Evolutionary conservation across 2,888 invertebrate species (phyloP).

Genomic region (Nomada ferruginata): DNA sequence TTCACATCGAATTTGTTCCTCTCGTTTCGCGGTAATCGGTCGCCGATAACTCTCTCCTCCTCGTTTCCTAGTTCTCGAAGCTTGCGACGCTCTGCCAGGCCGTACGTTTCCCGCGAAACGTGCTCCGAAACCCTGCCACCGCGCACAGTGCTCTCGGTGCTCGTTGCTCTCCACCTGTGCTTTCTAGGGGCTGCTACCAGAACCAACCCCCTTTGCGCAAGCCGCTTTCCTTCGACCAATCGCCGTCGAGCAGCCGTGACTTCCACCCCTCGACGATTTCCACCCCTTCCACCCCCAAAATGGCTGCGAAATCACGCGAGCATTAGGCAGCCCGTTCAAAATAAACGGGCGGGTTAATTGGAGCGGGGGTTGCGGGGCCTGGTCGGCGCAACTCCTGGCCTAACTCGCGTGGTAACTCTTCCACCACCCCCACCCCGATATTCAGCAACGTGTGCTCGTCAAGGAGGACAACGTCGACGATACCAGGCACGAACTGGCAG

Average conservation of each 20-base stretch:
- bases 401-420: slow-evolving; percentile 50
- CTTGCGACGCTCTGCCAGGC: slow-evolving; percentile 41
- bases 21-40: slow-evolving; percentile 75
- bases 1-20: slow-evolving; percentile 79
- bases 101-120: slow-evolving; percentile 4
- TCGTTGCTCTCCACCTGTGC: slow-evolving; percentile 32
- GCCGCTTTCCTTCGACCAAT: slow-evolving; percentile 69
- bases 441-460: slow-evolving; percentile 45
- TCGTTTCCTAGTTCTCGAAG: slow-evolving; percentile 2
- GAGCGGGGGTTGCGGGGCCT: slow-evolving; percentile 69
- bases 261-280: slow-evolving; percentile 51
- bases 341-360: slow-evolving; percentile 84
- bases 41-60: slow-evolving; percentile 68
- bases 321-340: slow-evolving; percentile 81
- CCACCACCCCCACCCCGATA: slow-evolving; percentile 35
- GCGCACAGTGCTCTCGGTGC: background rate
- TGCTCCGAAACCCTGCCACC: slow-evolving; percentile 29
- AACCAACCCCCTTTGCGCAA: slow-evolving; percentile 69
- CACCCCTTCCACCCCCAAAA: slow-evolving; percentile 81
- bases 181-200: background rate
- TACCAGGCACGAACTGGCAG: slow-evolving; percentile 32
- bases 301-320: slow-evolving; percentile 83
- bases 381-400: slow-evolving; percentile 32
- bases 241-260: slow-evolving; percentile 32
- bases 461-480: slow-evolving; percentile 34